These are phyloP conservation scores for Cheracebus regulus DNA, from an alignment of 2,797 vertebrate species.

Conservation along the genomic window DNA sequence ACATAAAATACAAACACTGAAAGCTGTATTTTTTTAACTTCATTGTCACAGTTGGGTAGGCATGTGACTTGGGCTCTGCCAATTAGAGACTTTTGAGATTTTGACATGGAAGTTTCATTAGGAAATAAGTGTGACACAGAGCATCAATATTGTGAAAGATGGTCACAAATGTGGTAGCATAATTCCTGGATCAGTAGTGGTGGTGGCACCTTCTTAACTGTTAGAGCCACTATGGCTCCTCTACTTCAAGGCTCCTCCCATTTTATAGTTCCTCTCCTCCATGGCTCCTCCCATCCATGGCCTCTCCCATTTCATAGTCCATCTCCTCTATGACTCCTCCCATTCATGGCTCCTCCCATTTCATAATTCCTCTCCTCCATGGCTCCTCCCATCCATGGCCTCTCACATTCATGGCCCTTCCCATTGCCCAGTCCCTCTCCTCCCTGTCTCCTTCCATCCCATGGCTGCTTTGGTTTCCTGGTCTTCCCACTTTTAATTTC, in stretches of 20 bases:
- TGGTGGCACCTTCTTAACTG: background rate
- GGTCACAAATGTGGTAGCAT: accelerated
- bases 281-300: background rate
- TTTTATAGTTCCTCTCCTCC: accelerated
- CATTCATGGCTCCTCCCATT: background rate
- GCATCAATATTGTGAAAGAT: too few relatives aligned
- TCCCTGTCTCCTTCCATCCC: background rate
- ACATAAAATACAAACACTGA: background rate
- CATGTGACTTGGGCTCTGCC: background rate
- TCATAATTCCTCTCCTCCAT: accelerated
- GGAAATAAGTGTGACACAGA: too few relatives aligned
- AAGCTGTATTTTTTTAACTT: background rate
- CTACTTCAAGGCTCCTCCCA: background rate
- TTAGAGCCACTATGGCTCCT: accelerated
- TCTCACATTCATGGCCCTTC: background rate
- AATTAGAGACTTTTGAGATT: background rate
- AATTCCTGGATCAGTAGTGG: background rate
- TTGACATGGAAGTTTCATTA: background rate
- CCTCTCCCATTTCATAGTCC: too few relatives aligned
- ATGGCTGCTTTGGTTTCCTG: too few relatives aligned
- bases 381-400: background rate
- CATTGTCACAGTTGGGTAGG: background rate
- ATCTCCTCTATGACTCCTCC: background rate
- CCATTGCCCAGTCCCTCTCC: background rate
- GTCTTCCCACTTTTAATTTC: background rate